phyloP scores from a whole-genome alignment of 2,888 invertebrate species.

The Nineta flava region DNA sequence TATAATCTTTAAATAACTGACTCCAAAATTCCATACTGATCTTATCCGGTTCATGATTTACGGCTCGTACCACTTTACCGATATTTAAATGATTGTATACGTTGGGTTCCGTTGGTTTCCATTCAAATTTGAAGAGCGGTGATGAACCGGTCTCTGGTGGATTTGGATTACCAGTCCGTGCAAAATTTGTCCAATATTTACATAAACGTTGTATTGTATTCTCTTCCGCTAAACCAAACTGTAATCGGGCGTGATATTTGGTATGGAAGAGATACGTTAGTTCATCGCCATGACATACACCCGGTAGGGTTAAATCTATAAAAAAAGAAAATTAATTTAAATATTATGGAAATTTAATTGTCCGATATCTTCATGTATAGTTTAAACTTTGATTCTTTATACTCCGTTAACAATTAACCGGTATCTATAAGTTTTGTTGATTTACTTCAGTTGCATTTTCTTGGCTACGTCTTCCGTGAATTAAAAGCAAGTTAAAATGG shows the following conservation, averaged over 20 bases:
- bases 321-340: background rate
- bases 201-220: conserved; percentile 14
- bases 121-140: conserved; percentile 8
- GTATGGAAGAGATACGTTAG: conserved; percentile 20
- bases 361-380: no score
- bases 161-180: conserved; percentile 17
- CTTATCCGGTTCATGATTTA: conserved; percentile 2
- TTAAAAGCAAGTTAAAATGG: no score
- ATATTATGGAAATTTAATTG: no score
- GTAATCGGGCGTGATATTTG: conserved; percentile 8
- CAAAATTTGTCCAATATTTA: conserved; percentile 20
- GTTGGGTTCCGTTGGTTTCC: conserved; percentile 3
- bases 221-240: conserved; percentile 11
- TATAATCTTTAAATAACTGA: conserved; percentile 2
- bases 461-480: no score
- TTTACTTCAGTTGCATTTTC: no score
- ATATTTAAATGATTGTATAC: conserved; percentile 6
- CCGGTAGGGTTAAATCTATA: conserved; percentile 9
- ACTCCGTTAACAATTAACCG: no score
- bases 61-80: background rate
- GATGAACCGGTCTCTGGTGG: conserved; percentile 8
- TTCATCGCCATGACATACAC: conserved; percentile 22
- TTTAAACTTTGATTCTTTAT: background rate
- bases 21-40: conserved; percentile 9
- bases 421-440: no score